Evolutionary conservation across 2,888 invertebrate species (phyloP), one percentile per base, ranked within the genome.

Genomic region (Creontiades dilutus): DNA sequence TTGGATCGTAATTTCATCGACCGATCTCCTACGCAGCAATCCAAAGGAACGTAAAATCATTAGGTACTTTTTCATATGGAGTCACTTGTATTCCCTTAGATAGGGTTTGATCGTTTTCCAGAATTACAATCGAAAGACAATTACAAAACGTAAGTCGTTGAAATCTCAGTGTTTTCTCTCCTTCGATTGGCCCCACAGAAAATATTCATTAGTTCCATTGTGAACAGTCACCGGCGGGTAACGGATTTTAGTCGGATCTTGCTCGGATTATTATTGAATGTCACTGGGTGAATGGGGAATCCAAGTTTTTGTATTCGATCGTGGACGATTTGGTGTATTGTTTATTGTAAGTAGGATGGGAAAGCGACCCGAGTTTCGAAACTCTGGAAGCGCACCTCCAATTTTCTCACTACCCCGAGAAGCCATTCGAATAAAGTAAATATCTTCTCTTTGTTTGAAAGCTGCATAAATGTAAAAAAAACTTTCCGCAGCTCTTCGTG

Each of bases 11-110:
- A 68, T 68, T 23, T 68, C 23, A 11, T n/a, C 57, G 19, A 16
- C 9, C n/a, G 68, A 68, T 68, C 68, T 68, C 68, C 68, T 68
- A 68, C 68, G 68, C 68, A 68, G 27, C 68, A 23, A 68, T 68
- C 23, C 68, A 68, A 68, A 68, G 68, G 68, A 68, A 23, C 23
- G 0, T 68, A 68, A 68, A 23, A 68, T 68, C 68, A 68, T 68
- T 68, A 68, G 23, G 68, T 68, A 68, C 68, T 61, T 61, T 23
- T 68, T 68, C 68, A 68, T 61, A 19, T 68, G 27, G 12, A 27
- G 68, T 68, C 9, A 27, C 19, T 57, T 23, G 68, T 23, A 16
- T 13, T 23, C 68, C 68, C 68, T 68, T 27, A 52, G 16, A 52
- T 16, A 14, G 52, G 52, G 13, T 68, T 68, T 23, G 68, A 23